phyloP scores from a whole-genome alignment of 1,140 invertebrate genomes.

The Medauroidea extradentata region DNA sequence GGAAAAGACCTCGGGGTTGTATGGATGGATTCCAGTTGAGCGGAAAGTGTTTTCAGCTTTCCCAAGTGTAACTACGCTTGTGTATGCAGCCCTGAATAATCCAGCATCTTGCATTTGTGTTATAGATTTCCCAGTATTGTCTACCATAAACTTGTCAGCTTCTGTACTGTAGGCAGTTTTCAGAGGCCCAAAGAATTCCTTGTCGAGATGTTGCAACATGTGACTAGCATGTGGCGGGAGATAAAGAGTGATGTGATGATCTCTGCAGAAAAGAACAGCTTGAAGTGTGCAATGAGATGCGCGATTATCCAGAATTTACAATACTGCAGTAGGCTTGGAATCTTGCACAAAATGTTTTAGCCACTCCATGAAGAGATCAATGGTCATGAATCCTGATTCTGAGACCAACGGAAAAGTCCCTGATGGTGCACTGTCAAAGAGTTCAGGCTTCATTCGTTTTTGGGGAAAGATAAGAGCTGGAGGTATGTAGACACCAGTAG shows the following conservation, averaged over 20 bases:
- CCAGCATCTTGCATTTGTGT: neutral
- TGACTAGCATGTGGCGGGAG: constrained; percentile 28
- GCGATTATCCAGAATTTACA: too few species aligned
- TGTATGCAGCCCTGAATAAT: neutral
- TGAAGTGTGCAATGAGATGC: neutral
- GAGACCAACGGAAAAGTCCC: too few species aligned
- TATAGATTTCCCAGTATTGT: neutral
- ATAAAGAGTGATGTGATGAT: constrained; percentile 26
- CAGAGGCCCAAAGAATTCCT: constrained; percentile 28
- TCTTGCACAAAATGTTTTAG: too few species aligned
- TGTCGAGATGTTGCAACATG: constrained; percentile 34
- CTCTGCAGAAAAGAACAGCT: constrained; percentile 19
- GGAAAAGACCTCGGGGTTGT: neutral
- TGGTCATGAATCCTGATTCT: too few species aligned
- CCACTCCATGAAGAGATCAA: too few species aligned
- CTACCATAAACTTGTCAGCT: neutral
- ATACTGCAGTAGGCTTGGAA: too few species aligned
- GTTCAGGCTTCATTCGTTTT: too few species aligned
- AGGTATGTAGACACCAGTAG: too few species aligned
- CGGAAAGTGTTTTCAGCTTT: neutral
- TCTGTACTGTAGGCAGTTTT: constrained; percentile 23
- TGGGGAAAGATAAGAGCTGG: too few species aligned
- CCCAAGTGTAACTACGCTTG: neutral
- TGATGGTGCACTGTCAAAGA: too few species aligned
- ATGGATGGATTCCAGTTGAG: neutral